Conservation (phyloP, 1,140 invertebrate genomes). For the Frieseomelitta varia region DNA sequence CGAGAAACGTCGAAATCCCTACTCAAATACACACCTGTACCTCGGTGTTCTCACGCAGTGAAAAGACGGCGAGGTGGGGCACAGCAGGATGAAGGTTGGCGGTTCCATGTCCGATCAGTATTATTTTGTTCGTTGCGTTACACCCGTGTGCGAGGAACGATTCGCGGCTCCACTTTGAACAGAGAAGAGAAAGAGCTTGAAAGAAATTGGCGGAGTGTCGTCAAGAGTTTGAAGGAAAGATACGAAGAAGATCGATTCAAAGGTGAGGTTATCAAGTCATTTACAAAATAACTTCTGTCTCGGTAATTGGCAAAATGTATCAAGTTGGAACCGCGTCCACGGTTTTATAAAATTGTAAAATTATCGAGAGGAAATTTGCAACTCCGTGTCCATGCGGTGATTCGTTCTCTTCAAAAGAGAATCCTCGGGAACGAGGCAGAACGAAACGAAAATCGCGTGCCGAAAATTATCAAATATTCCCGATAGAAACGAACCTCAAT, state of each 20-base stretch:
- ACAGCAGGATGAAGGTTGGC: conserved; percentile 32
- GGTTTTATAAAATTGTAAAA: too few relatives aligned
- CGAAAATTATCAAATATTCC: neutral
- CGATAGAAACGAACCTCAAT: neutral
- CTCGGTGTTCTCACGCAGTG: neutral
- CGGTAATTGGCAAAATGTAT: too few relatives aligned
- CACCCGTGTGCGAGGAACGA: conserved; percentile 17
- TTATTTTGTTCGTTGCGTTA: conserved; percentile 50
- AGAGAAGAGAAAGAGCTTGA: too few relatives aligned
- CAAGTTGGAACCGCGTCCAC: too few relatives aligned
- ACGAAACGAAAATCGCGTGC: neutral
- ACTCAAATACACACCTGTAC: conserved; percentile 10
- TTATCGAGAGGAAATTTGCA: too few relatives aligned
- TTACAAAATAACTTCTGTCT: too few relatives aligned
- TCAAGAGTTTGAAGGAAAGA: neutral
- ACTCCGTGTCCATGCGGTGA: too few relatives aligned
- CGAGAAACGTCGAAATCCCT: conserved; percentile 59
- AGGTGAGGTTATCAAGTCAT: neutral
- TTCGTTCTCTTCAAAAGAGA: too few relatives aligned
- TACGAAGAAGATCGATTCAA: neutral
- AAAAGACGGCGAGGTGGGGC: conserved; percentile 51
- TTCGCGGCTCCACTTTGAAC: neutral
- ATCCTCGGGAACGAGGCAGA: neutral
- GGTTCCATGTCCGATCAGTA: conserved; percentile 56
- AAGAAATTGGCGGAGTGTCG: neutral